Percentiles rank a stretch among this genome's conserved stretches.
Evolutionary conservation across 2,113 vertebrate genomes (phyloP).

Genomic region (Zosterops hypoxanthus): DNA sequence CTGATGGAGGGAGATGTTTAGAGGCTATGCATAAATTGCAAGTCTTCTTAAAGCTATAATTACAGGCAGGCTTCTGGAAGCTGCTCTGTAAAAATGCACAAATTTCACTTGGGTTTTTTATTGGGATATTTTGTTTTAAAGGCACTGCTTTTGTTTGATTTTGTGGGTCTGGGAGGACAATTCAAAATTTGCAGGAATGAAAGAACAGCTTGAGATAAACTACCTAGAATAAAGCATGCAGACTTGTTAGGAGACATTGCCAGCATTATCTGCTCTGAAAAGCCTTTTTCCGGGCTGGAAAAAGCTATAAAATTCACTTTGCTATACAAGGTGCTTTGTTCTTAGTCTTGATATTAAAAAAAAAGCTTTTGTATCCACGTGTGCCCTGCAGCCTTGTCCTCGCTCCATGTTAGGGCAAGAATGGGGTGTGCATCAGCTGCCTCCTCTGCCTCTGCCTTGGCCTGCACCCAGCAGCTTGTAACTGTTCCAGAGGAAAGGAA

Average conservation of each 20-base stretch:
- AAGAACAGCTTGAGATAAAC: slow-evolving; percentile 14
- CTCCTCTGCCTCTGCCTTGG: slow-evolving; percentile 37
- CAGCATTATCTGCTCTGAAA: not conserved
- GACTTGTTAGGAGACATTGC: not conserved
- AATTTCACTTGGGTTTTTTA: not conserved
- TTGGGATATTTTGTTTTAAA: not conserved
- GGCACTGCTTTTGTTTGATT: not conserved
- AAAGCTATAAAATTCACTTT: not conserved
- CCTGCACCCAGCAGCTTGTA: not conserved
- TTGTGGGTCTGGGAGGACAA: not conserved
- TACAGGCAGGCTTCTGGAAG: not conserved
- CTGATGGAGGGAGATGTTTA: not conserved
- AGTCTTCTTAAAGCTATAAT: not conserved
- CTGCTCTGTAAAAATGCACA: not conserved
- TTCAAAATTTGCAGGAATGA: not conserved
- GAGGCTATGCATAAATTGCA: not conserved
- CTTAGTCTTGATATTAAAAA: slow-evolving; percentile 1
- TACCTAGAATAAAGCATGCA: not conserved
- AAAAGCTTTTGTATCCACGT: not conserved
- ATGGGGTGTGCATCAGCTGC: not conserved
- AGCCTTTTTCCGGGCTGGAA: not conserved
- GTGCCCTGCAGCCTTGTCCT: slow-evolving; percentile 13
- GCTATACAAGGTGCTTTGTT: slow-evolving; percentile 54
- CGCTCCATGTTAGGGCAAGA: slow-evolving; percentile 64
- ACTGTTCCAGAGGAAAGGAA: not conserved